These are phyloP conservation scores for Chaenodraco wilsoni DNA, from an alignment of 2,797 vertebrate species.

Conservation along the genomic window DNA sequence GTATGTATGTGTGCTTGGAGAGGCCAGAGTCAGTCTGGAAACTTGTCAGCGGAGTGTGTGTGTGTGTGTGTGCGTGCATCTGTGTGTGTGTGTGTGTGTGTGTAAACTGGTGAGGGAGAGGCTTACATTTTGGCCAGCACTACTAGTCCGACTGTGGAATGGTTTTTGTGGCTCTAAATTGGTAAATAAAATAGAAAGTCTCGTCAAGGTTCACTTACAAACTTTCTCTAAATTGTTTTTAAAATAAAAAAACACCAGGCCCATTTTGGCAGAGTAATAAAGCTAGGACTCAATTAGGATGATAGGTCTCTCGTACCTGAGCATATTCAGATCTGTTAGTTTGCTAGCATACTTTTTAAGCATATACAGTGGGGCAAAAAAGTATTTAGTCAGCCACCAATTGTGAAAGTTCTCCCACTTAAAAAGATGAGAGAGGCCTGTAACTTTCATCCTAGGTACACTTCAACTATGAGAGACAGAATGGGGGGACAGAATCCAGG, in stretches of 20 bases:
- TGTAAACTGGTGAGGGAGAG: conserved; percentile 58
- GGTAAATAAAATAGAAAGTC: conserved; percentile 29
- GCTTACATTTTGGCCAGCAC: conserved; percentile 46
- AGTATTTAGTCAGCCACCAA: too few species aligned
- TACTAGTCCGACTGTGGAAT: conserved; percentile 61
- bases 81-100: conserved; percentile 4
- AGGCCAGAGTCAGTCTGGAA: conserved; percentile 69
- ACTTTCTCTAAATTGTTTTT: neutral
- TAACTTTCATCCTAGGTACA: too few species aligned
- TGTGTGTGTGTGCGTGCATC: conserved; percentile 5
- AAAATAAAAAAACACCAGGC: neutral
- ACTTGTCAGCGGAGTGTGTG: conserved; percentile 63
- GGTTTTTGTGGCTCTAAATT: conserved; percentile 45
- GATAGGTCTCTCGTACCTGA: neutral
- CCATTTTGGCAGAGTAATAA: neutral
- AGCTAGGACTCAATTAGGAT: neutral
- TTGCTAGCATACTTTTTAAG: too few species aligned
- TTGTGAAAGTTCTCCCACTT: too few species aligned
- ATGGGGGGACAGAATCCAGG: too few species aligned
- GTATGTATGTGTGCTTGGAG: conserved; percentile 21
- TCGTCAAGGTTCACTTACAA: conserved; percentile 21
- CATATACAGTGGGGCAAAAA: too few species aligned
- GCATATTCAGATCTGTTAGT: neutral
- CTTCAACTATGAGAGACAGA: too few species aligned
- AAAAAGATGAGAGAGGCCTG: too few species aligned